Evolutionary conservation across 1,140 invertebrate species (phyloP), one percentile per base, ranked within the genome.

Genomic region (Drosophila arawakana): DNA sequence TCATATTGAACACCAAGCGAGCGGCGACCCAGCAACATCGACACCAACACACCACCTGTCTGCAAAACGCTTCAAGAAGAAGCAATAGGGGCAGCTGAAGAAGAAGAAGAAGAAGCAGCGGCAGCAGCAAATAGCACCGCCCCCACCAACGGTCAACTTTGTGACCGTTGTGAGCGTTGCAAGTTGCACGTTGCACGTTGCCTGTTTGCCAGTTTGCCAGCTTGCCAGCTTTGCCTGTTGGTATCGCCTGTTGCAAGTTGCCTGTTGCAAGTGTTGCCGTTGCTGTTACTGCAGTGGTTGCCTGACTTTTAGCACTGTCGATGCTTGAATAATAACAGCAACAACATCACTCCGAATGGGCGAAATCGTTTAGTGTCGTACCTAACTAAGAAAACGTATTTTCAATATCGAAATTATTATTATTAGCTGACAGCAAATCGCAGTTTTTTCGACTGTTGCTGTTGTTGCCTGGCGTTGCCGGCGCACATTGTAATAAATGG

Each of bases 341-440:
- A 55, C 57, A 70, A 55, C 67, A 61, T 21, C 72, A 61, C 65
- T 49, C 62, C 65, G 73, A 85, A 88, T 82, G 86, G 86, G 86
- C 86, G 80, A 90, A 89, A 89, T 89, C 85, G 84, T 90, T 89
- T 90, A 89, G 84, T 82, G 81, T 90, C 86, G 74, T 88, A 89
- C 84, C 83, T 88, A 88, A 88, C 83, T 88, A 90, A 90, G 81
- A 86, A 90, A 90, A 82, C 80, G 80, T 90, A 90, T 90, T 83
- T 90, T 90, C 86, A 90, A 86, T 90, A 90, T 90, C 80, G 80
- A 90, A 90, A 90, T 90, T 90, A 90, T 90, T 90, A 90, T 90
- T 90, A 90, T 90, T 90, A 90, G 86, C 86, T 90, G 86, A 90
- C 86, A 90, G 81, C 86, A 90, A 90, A 90, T 90, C 86, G 86